phyloP scores from a whole-genome alignment of 2,888 invertebrate genomes.

The Leptodirus hochenwartii region DNA sequence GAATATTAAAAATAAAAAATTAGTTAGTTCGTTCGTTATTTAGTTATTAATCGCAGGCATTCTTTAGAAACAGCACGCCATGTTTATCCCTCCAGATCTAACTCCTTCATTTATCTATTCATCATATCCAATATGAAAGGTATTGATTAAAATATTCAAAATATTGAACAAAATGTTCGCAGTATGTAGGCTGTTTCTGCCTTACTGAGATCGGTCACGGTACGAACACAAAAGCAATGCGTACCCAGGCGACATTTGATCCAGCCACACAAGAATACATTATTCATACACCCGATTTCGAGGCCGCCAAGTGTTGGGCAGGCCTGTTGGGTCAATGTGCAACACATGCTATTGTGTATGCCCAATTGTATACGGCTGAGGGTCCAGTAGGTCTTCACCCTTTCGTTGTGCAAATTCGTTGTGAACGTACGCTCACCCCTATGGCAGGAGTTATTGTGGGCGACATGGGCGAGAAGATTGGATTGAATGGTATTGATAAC shows the following conservation, averaged over 20 bases:
- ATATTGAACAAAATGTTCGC: too few relatives aligned
- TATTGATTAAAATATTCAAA: too few relatives aligned
- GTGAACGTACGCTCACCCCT: constrained; percentile 54
- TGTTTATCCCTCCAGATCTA: too few relatives aligned
- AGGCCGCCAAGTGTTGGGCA: constrained; percentile 73
- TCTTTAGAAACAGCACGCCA: too few relatives aligned
- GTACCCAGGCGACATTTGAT: constrained; percentile 70
- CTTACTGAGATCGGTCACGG: constrained; percentile 84
- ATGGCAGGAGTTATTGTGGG: constrained; percentile 76
- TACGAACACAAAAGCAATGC: constrained; percentile 75
- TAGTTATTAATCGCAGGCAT: too few relatives aligned
- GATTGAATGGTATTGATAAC: constrained; percentile 83
- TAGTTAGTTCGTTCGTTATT: too few relatives aligned
- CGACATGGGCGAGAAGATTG: constrained; percentile 86
- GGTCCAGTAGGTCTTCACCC: constrained; percentile 76
- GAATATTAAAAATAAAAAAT: too few relatives aligned
- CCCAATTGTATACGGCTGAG: constrained; percentile 68
- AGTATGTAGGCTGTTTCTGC: constrained; percentile 66
- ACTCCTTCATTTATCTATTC: too few relatives aligned
- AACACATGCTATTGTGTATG: constrained; percentile 76
- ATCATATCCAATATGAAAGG: too few relatives aligned
- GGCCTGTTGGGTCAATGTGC: constrained; percentile 65
- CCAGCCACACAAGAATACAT: constrained; percentile 51
- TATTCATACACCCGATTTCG: constrained; percentile 55
- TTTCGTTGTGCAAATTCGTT: constrained; percentile 72